Conservation (phyloP, 2,888 invertebrate genomes). For the Thalpophila matura region DNA sequence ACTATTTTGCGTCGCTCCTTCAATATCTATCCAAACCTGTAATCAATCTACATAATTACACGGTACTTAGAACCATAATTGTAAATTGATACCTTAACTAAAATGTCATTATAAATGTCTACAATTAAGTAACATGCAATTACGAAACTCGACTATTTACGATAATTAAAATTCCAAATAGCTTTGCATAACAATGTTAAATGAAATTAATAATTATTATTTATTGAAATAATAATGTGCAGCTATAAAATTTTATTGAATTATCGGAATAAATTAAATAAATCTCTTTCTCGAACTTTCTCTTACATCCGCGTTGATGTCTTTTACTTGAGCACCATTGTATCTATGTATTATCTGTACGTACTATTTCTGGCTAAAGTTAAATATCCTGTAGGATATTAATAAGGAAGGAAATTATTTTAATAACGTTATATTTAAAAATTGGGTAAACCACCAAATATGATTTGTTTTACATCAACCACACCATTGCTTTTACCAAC, state of each 20-base stretch:
- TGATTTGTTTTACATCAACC: no score
- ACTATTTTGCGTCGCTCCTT: background rate
- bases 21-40: background rate
- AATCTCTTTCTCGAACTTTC: constrained; percentile 49
- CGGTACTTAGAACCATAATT: background rate
- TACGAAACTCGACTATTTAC: constrained; percentile 23
- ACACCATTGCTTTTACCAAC: no score
- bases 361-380: background rate
- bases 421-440: background rate
- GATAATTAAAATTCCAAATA: constrained; percentile 42
- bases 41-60: constrained; percentile 7
- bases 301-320: constrained; percentile 70
- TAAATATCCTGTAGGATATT: background rate
- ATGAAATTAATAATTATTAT: constrained; percentile 21
- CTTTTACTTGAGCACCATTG: constrained; percentile 65
- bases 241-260: constrained; percentile 8
- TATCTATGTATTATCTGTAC: constrained; percentile 13
- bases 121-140: constrained; percentile 35
- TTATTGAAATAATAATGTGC: background rate
- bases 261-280: constrained; percentile 3
- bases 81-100: background rate
- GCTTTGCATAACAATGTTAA: constrained; percentile 23
- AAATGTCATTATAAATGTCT: background rate
- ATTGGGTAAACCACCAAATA: background rate
- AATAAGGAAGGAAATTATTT: background rate